These are phyloP conservation scores for Platalea minor DNA, from an alignment of 2,797 vertebrate genomes.

Conservation along the genomic window DNA sequence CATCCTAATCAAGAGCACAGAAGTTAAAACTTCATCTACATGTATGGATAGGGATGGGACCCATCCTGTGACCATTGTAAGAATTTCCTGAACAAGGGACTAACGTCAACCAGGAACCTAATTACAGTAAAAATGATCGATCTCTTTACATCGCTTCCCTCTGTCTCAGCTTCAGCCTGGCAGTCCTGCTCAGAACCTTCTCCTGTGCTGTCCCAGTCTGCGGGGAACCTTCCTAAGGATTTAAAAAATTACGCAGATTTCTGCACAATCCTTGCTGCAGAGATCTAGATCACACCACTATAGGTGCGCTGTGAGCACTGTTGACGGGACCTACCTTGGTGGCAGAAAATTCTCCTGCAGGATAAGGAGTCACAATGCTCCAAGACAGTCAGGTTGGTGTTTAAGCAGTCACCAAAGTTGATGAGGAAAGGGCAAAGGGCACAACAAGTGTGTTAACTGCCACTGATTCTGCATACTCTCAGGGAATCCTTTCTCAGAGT, in stretches of 20 bases:
- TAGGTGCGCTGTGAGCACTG: background rate
- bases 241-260: background rate
- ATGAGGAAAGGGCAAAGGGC: background rate
- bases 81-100: background rate
- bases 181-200: background rate
- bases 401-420: background rate
- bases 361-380: background rate
- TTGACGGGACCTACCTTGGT: background rate
- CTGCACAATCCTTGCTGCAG: background rate
- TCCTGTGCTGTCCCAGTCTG: background rate
- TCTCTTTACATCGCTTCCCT: rapidly evolving
- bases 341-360: background rate
- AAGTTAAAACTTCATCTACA: background rate
- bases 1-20: background rate
- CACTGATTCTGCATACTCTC: background rate
- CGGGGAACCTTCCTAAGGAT: background rate
- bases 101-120: background rate
- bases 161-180: background rate
- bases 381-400: background rate
- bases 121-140: background rate
- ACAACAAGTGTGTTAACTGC: background rate
- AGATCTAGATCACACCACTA: background rate
- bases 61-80: background rate
- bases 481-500: background rate
- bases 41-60: background rate